Evolutionary conservation across 2,797 vertebrate genomes (phyloP), one percentile per base, ranked within the genome.

Genomic region (Enteromius treurensis): DNA sequence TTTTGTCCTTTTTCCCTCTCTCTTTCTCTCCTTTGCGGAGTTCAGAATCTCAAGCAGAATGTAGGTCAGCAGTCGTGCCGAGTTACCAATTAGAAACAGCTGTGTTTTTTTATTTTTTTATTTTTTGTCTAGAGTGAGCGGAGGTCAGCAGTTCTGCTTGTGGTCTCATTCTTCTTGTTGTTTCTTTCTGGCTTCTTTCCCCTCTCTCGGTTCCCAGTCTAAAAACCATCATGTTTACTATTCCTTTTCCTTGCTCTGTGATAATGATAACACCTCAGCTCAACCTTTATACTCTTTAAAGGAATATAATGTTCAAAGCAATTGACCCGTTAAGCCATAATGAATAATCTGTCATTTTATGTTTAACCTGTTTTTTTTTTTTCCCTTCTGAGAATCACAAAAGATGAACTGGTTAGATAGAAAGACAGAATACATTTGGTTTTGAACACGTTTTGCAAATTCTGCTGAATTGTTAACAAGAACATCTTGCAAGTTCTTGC

Each of bases 1-100:
- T 93, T 91, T 92, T 53, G 42, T 79, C 17, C 11, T 8, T 87
- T 91, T 91, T 79, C 77, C 80, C 58, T 13, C 75, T 88, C 53
- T 69, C 74, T 88, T 26, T 58, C 74, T 81, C 62, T 92, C 88
- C 92, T 92, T 92, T 91, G 90, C 92, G 21, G 90, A 92, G 93
- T 93, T 93, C 92, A 94, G 92, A 90, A 88, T 87, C 47, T 89
- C 90, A 89, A 90, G 87, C 90, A 93, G 92, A 94, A 95, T 95
- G 92, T 95, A 94, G 95, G 94, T 95, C 94, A 95, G 90, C 90
- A 91, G 91, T 92, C 77, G 86, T 92, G 91, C 93, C 88, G 91
- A 94, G 92, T 95, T 94, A 94, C 94, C 92, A 92, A 95, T 95
- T 93, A 93, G 91, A 95, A 95, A 95, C 94, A 94, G 93, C 94